These are phyloP conservation scores for Borostomias antarcticus DNA, from an alignment of 2,797 vertebrate species.

Conservation along the genomic window DNA sequence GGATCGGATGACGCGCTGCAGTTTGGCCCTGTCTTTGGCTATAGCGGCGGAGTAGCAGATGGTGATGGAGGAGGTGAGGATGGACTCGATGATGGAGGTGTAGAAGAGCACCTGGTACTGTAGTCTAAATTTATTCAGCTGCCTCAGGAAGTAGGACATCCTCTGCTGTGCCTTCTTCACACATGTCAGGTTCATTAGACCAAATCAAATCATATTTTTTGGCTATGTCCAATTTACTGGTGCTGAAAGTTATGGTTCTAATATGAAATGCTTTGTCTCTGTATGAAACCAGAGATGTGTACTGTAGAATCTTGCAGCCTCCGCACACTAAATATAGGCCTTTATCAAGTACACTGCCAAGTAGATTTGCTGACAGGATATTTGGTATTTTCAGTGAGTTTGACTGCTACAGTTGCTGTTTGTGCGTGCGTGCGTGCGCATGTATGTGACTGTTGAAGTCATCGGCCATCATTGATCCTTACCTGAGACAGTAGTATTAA, in stretches of 20 bases:
- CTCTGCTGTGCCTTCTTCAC: too few relatives aligned
- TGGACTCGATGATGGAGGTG: too few relatives aligned
- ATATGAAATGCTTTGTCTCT: background rate
- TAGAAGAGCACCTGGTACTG: too few relatives aligned
- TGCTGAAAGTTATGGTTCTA: background rate
- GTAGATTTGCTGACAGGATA: background rate
- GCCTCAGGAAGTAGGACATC: too few relatives aligned
- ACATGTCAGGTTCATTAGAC: too few relatives aligned
- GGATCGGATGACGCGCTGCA: too few relatives aligned
- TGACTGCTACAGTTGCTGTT: background rate
- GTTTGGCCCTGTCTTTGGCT: too few relatives aligned
- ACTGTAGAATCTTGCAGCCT: background rate
- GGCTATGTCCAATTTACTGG: background rate
- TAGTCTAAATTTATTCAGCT: too few relatives aligned
- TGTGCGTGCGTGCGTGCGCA: conserved; percentile 17
- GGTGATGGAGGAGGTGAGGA: too few relatives aligned
- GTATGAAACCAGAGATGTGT: background rate
- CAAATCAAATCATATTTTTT: background rate
- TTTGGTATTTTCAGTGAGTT: background rate
- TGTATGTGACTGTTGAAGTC: conserved; percentile 58
- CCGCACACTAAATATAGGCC: background rate
- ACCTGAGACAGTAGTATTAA: conserved; percentile 39
- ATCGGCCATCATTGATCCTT: conserved; percentile 53
- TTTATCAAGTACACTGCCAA: background rate
- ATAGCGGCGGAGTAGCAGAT: too few relatives aligned